Conservation (phyloP, 53 echinoderm and acorn worm genomes). For the Temnopleurus reevesii region DNA sequence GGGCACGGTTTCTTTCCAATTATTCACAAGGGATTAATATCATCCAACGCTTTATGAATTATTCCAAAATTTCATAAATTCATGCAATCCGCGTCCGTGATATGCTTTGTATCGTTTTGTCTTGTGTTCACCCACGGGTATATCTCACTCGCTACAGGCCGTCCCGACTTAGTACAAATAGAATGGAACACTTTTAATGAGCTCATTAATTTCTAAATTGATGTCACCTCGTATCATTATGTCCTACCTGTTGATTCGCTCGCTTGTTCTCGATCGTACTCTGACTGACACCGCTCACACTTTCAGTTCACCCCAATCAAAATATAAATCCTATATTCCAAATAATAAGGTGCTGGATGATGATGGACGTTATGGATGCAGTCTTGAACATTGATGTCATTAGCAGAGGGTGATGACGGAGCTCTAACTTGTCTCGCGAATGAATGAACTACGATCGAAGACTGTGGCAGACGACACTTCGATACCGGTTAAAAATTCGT, state of each 20-base stretch:
- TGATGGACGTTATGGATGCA: background rate
- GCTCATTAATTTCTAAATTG: conserved; percentile 18
- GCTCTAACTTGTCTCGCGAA: background rate
- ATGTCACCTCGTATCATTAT: background rate
- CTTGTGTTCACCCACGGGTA: too few species aligned
- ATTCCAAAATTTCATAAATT: too few species aligned
- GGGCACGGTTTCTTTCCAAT: background rate
- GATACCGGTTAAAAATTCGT: conserved; percentile 49
- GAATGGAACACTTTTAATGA: background rate
- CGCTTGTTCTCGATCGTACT: background rate
- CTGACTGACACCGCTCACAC: background rate
- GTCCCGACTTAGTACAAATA: background rate
- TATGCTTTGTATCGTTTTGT: too few species aligned
- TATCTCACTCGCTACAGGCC: too few species aligned
- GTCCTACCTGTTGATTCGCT: background rate
- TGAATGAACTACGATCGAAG: conserved; percentile 10
- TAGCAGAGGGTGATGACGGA: background rate
- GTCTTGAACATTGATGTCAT: background rate
- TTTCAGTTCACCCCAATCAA: background rate
- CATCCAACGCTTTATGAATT: too few species aligned
- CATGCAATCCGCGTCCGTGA: too few species aligned
- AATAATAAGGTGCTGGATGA: too few species aligned
- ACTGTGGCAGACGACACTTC: background rate
- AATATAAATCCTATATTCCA: conserved; percentile 28
- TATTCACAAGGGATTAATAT: too few species aligned